Percentiles rank a stretch among this genome's conserved stretches.
Evolutionary conservation across 2,888 invertebrate genomes (phyloP).

Genomic region (Volucella inflata): DNA sequence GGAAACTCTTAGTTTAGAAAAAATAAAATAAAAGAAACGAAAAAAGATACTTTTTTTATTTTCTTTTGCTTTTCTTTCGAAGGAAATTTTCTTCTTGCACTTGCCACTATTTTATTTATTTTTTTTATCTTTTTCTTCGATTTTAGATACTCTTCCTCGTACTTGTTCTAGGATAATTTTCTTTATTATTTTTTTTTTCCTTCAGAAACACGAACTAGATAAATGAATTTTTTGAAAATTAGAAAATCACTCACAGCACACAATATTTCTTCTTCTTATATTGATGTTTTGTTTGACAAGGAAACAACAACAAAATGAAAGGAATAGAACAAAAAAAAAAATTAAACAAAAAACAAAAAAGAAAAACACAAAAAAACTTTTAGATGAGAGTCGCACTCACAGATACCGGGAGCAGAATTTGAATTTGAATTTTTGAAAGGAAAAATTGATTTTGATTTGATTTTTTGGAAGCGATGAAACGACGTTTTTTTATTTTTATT

Average conservation of each 20-base stretch:
- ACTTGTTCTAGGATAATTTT: conserved; percentile 21
- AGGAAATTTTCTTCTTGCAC: conserved; percentile 56
- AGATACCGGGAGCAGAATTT: conserved; percentile 42
- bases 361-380: too few species aligned
- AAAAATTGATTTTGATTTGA: conserved; percentile 10
- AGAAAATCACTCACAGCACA: conserved; percentile 24
- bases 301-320: conserved; percentile 52
- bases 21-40: conserved; percentile 9
- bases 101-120: conserved; percentile 42
- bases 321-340: background rate
- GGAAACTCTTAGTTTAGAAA: conserved; percentile 46
- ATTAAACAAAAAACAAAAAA: too few species aligned
- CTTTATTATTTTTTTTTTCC: conserved; percentile 13
- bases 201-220: conserved; percentile 44
- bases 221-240: conserved; percentile 39
- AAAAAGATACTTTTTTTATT: conserved; percentile 49
- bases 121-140: background rate
- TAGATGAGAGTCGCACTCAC: conserved; percentile 51
- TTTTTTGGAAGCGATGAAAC: conserved; percentile 36
- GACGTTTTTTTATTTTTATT: conserved; percentile 9
- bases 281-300: conserved; percentile 64
- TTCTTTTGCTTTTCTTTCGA: background rate
- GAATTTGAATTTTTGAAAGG: too few species aligned
- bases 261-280: conserved; percentile 26
- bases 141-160: conserved; percentile 20